Evolutionary conservation across 2,797 vertebrate genomes (phyloP).

Genomic region (Acanthiza pusilla): DNA sequence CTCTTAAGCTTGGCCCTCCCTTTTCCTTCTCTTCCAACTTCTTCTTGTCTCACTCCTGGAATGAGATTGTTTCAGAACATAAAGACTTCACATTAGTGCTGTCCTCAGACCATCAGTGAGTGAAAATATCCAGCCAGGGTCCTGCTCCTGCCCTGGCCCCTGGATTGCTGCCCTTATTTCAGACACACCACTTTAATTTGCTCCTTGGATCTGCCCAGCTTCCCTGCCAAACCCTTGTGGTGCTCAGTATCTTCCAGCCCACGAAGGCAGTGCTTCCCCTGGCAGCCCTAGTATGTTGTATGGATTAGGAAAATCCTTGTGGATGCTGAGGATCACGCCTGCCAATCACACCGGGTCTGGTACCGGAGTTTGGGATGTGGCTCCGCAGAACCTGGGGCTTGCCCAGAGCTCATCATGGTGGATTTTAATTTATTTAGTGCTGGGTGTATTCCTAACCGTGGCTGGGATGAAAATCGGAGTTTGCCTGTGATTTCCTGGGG

Average conservation of each 20-base stretch:
- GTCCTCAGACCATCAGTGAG: neutral
- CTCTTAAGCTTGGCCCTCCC: neutral
- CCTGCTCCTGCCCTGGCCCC: neutral
- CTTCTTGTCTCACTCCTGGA: neutral
- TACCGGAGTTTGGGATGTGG: neutral
- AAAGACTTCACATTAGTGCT: neutral
- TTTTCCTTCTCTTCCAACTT: neutral
- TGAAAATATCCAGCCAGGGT: rapidly evolving
- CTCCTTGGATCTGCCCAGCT: neutral
- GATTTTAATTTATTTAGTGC: neutral
- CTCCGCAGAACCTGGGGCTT: neutral
- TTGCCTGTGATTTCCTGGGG: neutral
- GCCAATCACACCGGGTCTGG: neutral
- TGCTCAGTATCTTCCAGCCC: neutral
- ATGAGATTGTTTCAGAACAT: neutral
- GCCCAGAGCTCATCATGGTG: rapidly evolving
- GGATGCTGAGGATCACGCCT: neutral
- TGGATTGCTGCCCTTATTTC: neutral
- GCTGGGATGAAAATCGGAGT: neutral
- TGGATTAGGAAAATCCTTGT: neutral
- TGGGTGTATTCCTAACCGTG: neutral
- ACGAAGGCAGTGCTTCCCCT: neutral
- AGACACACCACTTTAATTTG: neutral
- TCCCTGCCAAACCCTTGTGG: neutral
- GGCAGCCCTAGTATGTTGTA: neutral